Conservation (phyloP, 2,797 vertebrate genomes). For the Oreochromis grahami region DNA sequence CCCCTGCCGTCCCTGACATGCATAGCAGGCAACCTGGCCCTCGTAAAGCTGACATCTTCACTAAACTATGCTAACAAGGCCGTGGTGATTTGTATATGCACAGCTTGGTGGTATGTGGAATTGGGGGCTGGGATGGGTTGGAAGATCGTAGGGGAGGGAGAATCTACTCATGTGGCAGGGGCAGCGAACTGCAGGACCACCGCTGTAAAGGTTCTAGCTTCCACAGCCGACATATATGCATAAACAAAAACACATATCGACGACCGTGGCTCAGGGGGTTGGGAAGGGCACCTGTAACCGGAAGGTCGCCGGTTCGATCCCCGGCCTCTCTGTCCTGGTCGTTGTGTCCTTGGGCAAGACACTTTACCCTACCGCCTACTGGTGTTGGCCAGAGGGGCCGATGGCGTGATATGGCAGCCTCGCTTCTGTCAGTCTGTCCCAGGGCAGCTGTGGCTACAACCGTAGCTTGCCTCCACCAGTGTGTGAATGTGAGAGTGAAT, state of each 20-base stretch:
- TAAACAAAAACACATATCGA: constrained; percentile 31
- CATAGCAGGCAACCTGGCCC: constrained; percentile 71
- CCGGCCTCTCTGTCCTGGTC: no score
- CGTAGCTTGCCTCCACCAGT: no score
- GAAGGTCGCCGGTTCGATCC: no score
- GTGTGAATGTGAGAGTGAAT: no score
- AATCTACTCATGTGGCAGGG: constrained; percentile 21
- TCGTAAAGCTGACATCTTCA: constrained; percentile 82
- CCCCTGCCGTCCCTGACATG: constrained; percentile 66
- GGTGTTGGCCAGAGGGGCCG: no score
- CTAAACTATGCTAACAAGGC: constrained; percentile 84
- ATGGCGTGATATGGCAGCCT: no score
- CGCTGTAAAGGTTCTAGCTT: constrained; percentile 3
- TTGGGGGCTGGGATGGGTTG: background rate
- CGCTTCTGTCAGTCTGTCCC: no score
- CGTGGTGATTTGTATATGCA: constrained; percentile 79
- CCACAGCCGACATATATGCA: constrained; percentile 6
- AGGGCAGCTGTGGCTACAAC: no score
- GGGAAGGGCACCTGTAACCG: no score
- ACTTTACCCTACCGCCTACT: no score
- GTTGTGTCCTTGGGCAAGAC: no score
- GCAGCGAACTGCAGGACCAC: constrained; percentile 54
- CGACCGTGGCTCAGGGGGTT: no score
- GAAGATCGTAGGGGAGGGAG: background rate
- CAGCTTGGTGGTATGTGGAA: constrained; percentile 50